phyloP scores from a whole-genome alignment of 2,113 vertebrate species.

The Choloepus hoffmanni region DNA sequence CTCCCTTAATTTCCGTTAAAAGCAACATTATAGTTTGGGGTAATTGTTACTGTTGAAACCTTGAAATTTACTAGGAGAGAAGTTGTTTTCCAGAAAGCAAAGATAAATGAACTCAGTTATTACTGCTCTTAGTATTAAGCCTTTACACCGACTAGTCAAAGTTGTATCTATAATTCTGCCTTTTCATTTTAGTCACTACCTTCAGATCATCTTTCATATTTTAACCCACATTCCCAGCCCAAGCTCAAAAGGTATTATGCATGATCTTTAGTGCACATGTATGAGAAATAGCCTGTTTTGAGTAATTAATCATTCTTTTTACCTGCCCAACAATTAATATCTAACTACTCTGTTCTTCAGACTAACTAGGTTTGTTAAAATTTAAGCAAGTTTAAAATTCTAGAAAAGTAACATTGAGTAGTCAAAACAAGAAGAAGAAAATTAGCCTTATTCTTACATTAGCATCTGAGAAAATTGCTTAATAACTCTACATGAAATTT shows the following conservation, averaged over 20 bases:
- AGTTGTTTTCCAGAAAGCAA: not conserved
- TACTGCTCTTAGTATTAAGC: not conserved
- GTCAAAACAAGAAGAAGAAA: conserved; percentile 65
- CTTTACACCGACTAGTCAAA: not conserved
- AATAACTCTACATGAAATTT: conserved; percentile 68
- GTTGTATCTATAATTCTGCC: not conserved
- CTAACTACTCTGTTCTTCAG: conserved; percentile 52
- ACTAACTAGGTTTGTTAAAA: conserved; percentile 59
- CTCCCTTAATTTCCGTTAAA: not conserved
- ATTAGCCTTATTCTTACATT: conserved; percentile 58
- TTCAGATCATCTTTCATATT: not conserved
- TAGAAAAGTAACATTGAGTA: conserved; percentile 54
- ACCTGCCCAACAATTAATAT: conserved; percentile 37
- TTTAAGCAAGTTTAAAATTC: conserved; percentile 51
- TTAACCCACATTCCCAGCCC: not conserved
- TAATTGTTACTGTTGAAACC: not conserved
- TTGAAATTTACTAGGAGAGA: not conserved
- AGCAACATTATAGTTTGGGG: not conserved
- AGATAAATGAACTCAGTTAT: not conserved
- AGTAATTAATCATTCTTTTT: conserved; percentile 65
- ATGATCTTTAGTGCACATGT: not conserved
- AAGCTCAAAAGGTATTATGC: not conserved
- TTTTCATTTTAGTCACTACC: not conserved
- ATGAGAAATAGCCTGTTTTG: conserved; percentile 20
- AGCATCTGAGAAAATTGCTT: conserved; percentile 69